These are phyloP conservation scores for Mus caroli DNA, from an alignment of 2,797 vertebrate genomes.

Conservation along the genomic window DNA sequence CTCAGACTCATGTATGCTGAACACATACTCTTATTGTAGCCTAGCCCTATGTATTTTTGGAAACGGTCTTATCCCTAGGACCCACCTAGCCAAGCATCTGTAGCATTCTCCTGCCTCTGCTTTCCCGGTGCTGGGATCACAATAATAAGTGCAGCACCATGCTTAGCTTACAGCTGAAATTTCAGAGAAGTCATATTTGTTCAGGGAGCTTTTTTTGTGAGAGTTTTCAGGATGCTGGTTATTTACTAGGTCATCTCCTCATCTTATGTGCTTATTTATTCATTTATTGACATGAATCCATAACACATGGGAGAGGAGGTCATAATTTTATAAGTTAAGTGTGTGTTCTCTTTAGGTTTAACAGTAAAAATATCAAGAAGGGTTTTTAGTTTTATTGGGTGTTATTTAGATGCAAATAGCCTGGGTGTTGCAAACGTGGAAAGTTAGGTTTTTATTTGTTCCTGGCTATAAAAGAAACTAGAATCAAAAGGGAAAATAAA, in stretches of 20 bases:
- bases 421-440: conserved; percentile 53
- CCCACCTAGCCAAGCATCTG: neutral
- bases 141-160: neutral
- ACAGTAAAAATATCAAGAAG: conserved; percentile 37
- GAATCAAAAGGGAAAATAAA: conserved; percentile 21
- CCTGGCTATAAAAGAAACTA: neutral
- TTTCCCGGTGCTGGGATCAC: neutral
- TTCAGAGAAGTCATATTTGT: neutral
- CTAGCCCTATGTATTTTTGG: neutral
- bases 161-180: neutral
- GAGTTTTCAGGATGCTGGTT: neutral
- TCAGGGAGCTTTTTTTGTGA: neutral
- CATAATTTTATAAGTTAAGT: neutral
- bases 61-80: neutral
- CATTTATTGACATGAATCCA: neutral
- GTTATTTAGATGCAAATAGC: conserved; percentile 22
- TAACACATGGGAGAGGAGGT: neutral
- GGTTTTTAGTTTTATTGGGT: conserved; percentile 6
- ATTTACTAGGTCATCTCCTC: neutral
- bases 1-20: neutral
- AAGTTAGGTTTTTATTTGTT: conserved; percentile 57
- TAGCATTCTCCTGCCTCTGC: neutral
- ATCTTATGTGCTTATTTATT: neutral
- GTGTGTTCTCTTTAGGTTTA: conserved; percentile 57
- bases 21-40: neutral